Percentiles rank a stretch among this genome's conserved stretches.
Evolutionary conservation across 2,888 invertebrate species (phyloP).

Genomic region (Carcina quercana): DNA sequence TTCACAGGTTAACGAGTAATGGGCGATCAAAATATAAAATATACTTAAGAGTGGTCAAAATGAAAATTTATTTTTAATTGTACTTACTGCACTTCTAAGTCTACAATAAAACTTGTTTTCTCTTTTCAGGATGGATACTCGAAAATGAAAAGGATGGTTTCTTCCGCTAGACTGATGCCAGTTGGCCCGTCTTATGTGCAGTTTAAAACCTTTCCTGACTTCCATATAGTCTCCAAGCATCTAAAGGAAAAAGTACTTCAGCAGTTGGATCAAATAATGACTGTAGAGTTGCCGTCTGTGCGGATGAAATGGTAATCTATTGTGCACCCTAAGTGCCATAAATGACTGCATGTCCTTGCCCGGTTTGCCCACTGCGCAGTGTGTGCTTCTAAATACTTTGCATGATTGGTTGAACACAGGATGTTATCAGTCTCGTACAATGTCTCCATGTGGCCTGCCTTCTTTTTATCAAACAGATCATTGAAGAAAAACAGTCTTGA

Average conservation of each 20-base stretch:
- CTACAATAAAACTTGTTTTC: not conserved
- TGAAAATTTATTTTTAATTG: not conserved
- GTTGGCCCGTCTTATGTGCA: constrained; percentile 80
- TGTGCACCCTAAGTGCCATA: not conserved
- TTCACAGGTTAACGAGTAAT: not conserved
- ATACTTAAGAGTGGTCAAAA: not conserved
- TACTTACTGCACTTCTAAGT: not conserved
- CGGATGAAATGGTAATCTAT: constrained; percentile 40
- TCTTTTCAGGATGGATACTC: constrained; percentile 77
- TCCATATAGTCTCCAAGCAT: constrained; percentile 77
- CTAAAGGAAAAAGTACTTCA: constrained; percentile 77
- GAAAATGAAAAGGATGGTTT: constrained; percentile 79
- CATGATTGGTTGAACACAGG: not conserved
- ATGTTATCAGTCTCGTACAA: not conserved
- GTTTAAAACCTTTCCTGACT: constrained; percentile 85
- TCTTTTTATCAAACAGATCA: not conserved
- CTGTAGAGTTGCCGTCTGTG: constrained; percentile 66
- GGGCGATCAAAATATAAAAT: not conserved
- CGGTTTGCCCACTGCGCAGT: not conserved
- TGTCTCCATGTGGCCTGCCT: not conserved
- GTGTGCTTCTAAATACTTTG: not conserved
- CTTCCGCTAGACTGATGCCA: constrained; percentile 82
- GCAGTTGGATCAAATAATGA: constrained; percentile 63
- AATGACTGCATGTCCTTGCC: not conserved
- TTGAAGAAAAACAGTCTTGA: no score